Evolutionary conservation across 2,113 vertebrate genomes (phyloP), one percentile per base, ranked within the genome.

Genomic region (Cyphomyrus plagiostoma): DNA sequence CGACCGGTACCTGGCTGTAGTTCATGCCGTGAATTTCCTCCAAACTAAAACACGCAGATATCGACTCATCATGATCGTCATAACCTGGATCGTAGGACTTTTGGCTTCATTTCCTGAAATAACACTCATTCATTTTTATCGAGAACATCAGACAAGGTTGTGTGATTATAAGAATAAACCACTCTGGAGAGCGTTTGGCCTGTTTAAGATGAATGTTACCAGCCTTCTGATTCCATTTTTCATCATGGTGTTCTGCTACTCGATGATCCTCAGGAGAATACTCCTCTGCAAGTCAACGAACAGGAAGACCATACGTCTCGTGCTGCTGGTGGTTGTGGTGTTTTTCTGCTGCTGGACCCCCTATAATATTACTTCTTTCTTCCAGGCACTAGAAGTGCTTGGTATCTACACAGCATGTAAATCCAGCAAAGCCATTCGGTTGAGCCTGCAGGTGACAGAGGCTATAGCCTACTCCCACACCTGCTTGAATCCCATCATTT

Each of bases 1-100:
- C 45, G 95, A 97, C 90, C 94, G 97, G 15, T 98, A 98, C 90
- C 21, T 97, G 91, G 95, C 94, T 0, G 97, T 99, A 5, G 97
- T 97, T 48, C 94, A 94, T 35, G 3, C 92, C 97, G 74, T 97
- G 95, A 0, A 97, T 84, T 96, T 97, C 0, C 48, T 97, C 46
- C 97, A 92, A 92, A 94, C 94, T 56, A 93, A 97, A 80, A 96
- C 96, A 0, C 94, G 94, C 8, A 90, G 90, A 4, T 95, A 95
- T 0, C 96, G 97, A 39, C 85, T 95, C 56, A 82, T 95, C 0
- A 94, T 96, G 9, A 97, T 97, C 0, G 0, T 1, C 0, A 2
- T 94, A 39, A 95, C 94, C 1, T 99, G 98, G 98, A 23, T 84
- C 17, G 50, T 93, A 21, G 95, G 96, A 2, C 0, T 95, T 53